A percentile compares a stretch with the other conserved stretches of the same genome.
Evolutionary conservation across 2,888 invertebrate species (phyloP).

Genomic region (Yponomeuta malinellus): DNA sequence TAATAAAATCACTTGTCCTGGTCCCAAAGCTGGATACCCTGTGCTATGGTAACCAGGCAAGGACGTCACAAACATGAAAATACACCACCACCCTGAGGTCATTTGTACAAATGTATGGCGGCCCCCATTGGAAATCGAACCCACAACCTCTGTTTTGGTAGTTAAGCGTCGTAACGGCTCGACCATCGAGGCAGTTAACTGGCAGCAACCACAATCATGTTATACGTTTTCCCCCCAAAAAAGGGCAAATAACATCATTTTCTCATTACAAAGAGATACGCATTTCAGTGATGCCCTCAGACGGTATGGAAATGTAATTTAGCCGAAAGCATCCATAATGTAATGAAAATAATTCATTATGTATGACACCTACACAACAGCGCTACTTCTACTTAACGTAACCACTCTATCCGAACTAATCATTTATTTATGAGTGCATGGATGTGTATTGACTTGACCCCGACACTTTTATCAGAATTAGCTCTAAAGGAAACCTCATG

Average conservation of each 20-base stretch:
- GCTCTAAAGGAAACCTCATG: background rate
- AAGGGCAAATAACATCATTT: background rate
- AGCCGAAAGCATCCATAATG: constrained; percentile 11
- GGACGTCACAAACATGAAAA: too few species aligned
- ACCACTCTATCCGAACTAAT: background rate
- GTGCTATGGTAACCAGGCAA: too few species aligned
- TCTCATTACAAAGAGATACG: background rate
- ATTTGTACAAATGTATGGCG: too few species aligned
- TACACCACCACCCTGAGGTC: too few species aligned
- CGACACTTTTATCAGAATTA: background rate
- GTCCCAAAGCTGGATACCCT: too few species aligned
- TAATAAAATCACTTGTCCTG: too few species aligned
- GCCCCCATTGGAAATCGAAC: too few species aligned
- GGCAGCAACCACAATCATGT: too few species aligned
- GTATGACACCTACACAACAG: constrained; percentile 5
- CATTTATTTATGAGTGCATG: constrained; percentile 1
- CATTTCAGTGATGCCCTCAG: background rate
- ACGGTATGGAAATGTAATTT: constrained; percentile 16
- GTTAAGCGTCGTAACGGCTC: too few species aligned
- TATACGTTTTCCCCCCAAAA: background rate
- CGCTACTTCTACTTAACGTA: background rate
- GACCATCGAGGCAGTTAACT: too few species aligned
- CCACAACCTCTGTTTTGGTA: too few species aligned
- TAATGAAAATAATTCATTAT: constrained; percentile 11
- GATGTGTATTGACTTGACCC: background rate